These are phyloP conservation scores for Corythucha ciliata DNA, from an alignment of 2,888 invertebrate species.

Conservation along the genomic window DNA sequence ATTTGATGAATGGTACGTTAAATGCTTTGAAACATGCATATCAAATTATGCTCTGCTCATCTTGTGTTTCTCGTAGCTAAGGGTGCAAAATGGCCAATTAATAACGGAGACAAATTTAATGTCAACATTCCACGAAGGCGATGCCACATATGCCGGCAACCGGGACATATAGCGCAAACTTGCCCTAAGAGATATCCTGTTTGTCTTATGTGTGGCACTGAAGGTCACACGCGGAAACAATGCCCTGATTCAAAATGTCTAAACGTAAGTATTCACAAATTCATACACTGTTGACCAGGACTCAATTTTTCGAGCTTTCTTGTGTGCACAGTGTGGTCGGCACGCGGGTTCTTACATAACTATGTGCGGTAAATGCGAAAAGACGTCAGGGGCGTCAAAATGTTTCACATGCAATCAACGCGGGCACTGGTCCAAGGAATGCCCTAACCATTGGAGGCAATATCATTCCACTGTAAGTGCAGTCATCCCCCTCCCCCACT, in stretches of 20 bases:
- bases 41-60: not conserved
- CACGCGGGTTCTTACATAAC: too few species aligned
- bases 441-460: too few species aligned
- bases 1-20: conserved; percentile 16
- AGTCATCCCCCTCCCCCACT: too few species aligned
- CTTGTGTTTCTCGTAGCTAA: not conserved
- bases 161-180: conserved; percentile 15
- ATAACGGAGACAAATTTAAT: conserved; percentile 8
- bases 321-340: too few species aligned
- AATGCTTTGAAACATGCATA: not conserved
- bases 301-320: too few species aligned
- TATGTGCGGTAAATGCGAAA: too few species aligned
- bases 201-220: conserved; percentile 24
- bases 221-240: conserved; percentile 19
- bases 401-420: too few species aligned
- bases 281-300: too few species aligned
- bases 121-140: conserved; percentile 8
- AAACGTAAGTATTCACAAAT: conserved; percentile 25
- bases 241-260: conserved; percentile 25
- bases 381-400: too few species aligned
- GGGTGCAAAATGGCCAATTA: conserved; percentile 4
- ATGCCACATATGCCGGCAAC: conserved; percentile 22
- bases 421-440: too few species aligned
- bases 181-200: conserved; percentile 23
- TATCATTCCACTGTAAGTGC: too few species aligned